Conservation (phyloP, 1,140 invertebrate genomes). For the Eriosoma lanigerum region DNA sequence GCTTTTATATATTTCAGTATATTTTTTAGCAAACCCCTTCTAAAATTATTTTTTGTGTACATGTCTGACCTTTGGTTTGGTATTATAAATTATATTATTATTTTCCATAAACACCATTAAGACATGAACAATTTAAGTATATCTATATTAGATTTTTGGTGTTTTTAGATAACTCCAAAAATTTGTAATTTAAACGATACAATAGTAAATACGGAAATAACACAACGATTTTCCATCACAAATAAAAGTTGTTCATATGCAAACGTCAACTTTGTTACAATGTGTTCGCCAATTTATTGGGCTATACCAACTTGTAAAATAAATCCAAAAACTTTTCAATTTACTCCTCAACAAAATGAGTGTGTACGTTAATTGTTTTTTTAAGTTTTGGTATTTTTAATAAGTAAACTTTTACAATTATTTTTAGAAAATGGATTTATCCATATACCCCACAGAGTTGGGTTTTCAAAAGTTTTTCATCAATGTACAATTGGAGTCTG, state of each 20-base stretch:
- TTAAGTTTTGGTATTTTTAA: background rate
- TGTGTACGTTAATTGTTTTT: conserved; percentile 29
- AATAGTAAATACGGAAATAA: conserved; percentile 3
- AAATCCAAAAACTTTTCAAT: conserved; percentile 12
- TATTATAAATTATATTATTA: no score
- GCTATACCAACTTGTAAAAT: conserved; percentile 6
- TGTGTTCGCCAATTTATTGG: background rate
- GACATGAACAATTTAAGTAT: no score
- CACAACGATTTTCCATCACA: background rate
- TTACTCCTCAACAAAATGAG: conserved; percentile 10
- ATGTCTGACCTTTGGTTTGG: no score
- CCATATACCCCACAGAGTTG: conserved; percentile 1
- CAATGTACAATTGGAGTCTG: background rate
- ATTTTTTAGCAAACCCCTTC: no score
- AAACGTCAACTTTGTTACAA: background rate
- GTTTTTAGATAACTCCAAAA: background rate
- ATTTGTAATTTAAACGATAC: conserved; percentile 10
- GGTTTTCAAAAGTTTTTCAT: conserved; percentile 22
- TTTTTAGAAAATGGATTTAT: conserved; percentile 34
- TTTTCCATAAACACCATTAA: no score
- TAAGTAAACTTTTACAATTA: background rate
- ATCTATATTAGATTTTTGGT: background rate
- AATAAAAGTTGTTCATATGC: conserved; percentile 3
- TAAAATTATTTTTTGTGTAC: no score
- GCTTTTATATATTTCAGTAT: no score